Evolutionary conservation across 2,797 vertebrate species (phyloP).

Genomic region (Anisognathus igniventris): DNA sequence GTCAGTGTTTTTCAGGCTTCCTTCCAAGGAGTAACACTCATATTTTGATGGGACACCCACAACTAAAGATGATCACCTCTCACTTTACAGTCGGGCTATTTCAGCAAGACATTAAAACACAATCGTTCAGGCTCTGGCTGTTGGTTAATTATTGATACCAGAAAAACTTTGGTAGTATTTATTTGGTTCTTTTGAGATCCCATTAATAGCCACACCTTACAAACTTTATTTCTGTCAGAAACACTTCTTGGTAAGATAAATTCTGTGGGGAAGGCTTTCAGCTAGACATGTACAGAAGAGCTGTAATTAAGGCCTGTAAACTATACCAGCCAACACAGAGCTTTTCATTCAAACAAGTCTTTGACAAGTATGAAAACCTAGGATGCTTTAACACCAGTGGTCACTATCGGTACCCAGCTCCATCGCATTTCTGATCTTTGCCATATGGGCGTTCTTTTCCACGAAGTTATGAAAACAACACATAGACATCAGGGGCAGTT

Average conservation of each 20-base stretch:
- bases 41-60: background rate
- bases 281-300: background rate
- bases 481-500: background rate
- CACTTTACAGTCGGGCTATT: fast-evolving
- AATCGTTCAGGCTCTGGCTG: fast-evolving
- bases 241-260: background rate
- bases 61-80: background rate
- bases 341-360: background rate
- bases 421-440: background rate
- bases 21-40: background rate
- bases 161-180: background rate
- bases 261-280: background rate
- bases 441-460: background rate
- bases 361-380: fast-evolving
- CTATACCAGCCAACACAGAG: fast-evolving
- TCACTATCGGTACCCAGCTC: fast-evolving
- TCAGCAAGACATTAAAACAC: fast-evolving
- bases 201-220: background rate
- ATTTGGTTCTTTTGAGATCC: background rate
- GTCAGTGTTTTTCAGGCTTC: background rate
- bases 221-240: background rate
- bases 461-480: fast-evolving
- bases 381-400: background rate
- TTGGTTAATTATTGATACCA: fast-evolving
- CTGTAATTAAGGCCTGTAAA: background rate